Percentiles rank a stretch among this genome's conserved stretches.
phyloP scores from a whole-genome alignment of 2,113 vertebrate species.

The Amphiprion percula region DNA sequence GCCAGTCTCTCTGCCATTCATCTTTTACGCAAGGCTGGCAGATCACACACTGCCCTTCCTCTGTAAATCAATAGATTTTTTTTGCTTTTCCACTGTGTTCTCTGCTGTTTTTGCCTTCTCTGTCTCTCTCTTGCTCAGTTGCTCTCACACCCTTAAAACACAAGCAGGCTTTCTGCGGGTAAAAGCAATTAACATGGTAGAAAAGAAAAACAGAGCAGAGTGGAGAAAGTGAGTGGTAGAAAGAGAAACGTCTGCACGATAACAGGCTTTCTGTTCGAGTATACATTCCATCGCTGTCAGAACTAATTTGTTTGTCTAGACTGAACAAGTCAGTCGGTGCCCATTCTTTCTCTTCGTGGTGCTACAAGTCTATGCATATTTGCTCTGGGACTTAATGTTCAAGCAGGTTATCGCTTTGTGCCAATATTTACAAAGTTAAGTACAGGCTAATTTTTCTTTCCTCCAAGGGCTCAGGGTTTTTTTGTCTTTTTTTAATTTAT shows the following conservation, averaged over 20 bases:
- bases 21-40: slow-evolving; percentile 76
- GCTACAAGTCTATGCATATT: slow-evolving; percentile 57
- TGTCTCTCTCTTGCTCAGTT: slow-evolving; percentile 42
- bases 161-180: slow-evolving; percentile 49
- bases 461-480: background rate
- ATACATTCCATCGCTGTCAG: slow-evolving; percentile 71
- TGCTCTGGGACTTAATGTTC: slow-evolving; percentile 37
- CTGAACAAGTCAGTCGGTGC: slow-evolving; percentile 62
- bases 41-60: slow-evolving; percentile 72
- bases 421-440: slow-evolving; percentile 20
- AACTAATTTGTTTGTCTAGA: slow-evolving; percentile 73
- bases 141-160: slow-evolving; percentile 54
- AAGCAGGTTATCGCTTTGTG: slow-evolving; percentile 35
- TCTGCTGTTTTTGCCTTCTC: slow-evolving; percentile 19
- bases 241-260: slow-evolving; percentile 44
- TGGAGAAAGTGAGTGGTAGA: slow-evolving; percentile 14
- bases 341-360: slow-evolving; percentile 33
- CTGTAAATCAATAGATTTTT: slow-evolving; percentile 76
- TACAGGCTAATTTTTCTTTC: background rate
- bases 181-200: slow-evolving; percentile 60
- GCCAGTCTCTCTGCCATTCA: slow-evolving; percentile 81
- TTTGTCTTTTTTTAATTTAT: background rate
- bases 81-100: slow-evolving; percentile 32
- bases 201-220: slow-evolving; percentile 30
- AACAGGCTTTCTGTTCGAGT: slow-evolving; percentile 40